Base-by-base conservation (phyloP, 2,888 invertebrate species). In the Meteorus cinctellus region DNA sequence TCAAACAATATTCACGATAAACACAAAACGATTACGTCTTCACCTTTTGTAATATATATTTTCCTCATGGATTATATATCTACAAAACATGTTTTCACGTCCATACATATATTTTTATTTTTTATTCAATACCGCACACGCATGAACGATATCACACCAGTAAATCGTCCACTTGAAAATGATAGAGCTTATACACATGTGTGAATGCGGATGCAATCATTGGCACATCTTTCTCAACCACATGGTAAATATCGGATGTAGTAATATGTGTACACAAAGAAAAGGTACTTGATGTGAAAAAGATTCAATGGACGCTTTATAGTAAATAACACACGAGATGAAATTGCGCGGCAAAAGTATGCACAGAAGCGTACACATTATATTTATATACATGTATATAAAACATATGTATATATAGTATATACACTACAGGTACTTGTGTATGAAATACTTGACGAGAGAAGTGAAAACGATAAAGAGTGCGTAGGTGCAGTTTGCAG, bases 251-350 rank as follows among this genome's bases (percentile, higher is more conserved):
- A 75, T 70, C 70, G n/a, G 36, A n/a, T 41, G 60, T 27, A 60
- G 31, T 36, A 55, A 55, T 48, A 48, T 55, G 55, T 55, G 55
- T 55, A 55, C 19, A 55, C 55, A 55, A 55, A 55, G 48, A 69
- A 24, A 51, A n/a, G 48, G 51, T 31, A 55, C 63, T 55, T 68
- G 51, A 55, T 55, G 19, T 55, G 55, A 55, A 55, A 62, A 62
- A 63, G 16, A 69, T 70, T 70, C 74, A 36, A 75, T 70, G 74
- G 69, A 75, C 63, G 63, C 69, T 67, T 74, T 68, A 74, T 60
- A 55, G 55, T 55, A 55, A 55, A 55, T 55, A 55, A 55, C 55
- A 55, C 34, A 48, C 45, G 45, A 63, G 74, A 74, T 74, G 19
- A 34, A 74, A 74, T 69, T 69, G 62, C 66, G 73, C 29, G 73